These are phyloP conservation scores for Philereme vetulata DNA, from an alignment of 2,888 invertebrate species.

Conservation along the genomic window DNA sequence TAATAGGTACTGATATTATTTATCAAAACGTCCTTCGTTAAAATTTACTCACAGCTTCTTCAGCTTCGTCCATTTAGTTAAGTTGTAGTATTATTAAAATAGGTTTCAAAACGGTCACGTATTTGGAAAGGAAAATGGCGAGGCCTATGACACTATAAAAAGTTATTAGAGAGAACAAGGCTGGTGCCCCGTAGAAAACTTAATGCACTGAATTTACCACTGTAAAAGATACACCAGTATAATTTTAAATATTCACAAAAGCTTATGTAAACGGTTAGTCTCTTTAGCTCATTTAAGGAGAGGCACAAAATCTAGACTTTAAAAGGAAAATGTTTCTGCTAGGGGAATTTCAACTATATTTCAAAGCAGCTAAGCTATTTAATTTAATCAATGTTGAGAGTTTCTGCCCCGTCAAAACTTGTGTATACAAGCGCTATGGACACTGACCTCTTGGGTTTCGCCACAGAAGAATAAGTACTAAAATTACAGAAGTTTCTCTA, in stretches of 20 bases:
- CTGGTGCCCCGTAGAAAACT: not conserved
- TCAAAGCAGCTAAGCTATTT: constrained; percentile 9
- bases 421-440: constrained; percentile 31
- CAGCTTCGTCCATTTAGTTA: too few relatives aligned
- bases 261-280: constrained; percentile 40
- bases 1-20: too few relatives aligned
- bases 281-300: constrained; percentile 45
- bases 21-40: too few relatives aligned
- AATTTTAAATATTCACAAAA: constrained; percentile 35
- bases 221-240: constrained; percentile 19
- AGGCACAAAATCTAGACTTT: constrained; percentile 43
- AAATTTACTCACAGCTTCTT: too few relatives aligned
- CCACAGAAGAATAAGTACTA: not conserved
- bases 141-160: too few relatives aligned
- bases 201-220: constrained; percentile 1
- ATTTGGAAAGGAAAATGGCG: too few relatives aligned
- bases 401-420: constrained; percentile 24
- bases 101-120: too few relatives aligned
- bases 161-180: too few relatives aligned
- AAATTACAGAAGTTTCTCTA: not conserved
- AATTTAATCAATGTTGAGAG: constrained; percentile 36
- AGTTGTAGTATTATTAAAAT: too few relatives aligned
- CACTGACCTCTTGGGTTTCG: constrained; percentile 37
- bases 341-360: constrained; percentile 32
- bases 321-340: constrained; percentile 30